These are phyloP conservation scores for Macroteleia sp. DNA, from an alignment of 2,888 invertebrate species.

Conservation along the genomic window DNA sequence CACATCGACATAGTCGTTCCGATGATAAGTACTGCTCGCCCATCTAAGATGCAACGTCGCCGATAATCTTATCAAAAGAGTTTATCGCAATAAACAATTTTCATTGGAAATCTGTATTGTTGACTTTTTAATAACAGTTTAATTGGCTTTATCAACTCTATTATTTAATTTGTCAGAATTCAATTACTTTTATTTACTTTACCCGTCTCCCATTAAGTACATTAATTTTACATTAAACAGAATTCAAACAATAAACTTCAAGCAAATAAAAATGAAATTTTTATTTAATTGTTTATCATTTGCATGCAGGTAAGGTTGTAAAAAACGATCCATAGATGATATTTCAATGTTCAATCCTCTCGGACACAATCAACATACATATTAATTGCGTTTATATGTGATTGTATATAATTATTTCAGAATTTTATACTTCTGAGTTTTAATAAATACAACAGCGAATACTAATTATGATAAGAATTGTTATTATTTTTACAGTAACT, in stretches of 20 bases:
- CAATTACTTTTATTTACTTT: no score
- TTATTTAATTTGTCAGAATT: slow-evolving; percentile 23
- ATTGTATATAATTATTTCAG: slow-evolving; percentile 30
- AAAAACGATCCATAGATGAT: slow-evolving; percentile 28
- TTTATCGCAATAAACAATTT: slow-evolving; percentile 35
- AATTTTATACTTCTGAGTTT: slow-evolving; percentile 12
- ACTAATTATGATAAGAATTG: slow-evolving; percentile 9
- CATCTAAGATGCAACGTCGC: slow-evolving; percentile 43
- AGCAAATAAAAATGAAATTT: no score
- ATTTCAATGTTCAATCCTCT: slow-evolving; percentile 9
- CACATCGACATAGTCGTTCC: slow-evolving; percentile 75
- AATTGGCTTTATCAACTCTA: slow-evolving; percentile 6
- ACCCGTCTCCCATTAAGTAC: no score
- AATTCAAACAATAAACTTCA: no score
- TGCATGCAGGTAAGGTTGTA: no score
- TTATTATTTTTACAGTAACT: background rate
- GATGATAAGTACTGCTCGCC: slow-evolving; percentile 65
- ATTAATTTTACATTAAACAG: no score
- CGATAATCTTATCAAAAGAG: slow-evolving; percentile 43
- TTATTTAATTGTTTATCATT: no score
- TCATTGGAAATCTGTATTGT: slow-evolving; percentile 21
- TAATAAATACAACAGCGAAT: slow-evolving; percentile 10
- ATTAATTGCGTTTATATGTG: slow-evolving; percentile 24
- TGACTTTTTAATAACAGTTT: slow-evolving; percentile 7
- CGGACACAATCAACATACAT: background rate